These are phyloP conservation scores for Euthynnus affinis DNA, from an alignment of 2,797 vertebrate species.

Conservation along the genomic window DNA sequence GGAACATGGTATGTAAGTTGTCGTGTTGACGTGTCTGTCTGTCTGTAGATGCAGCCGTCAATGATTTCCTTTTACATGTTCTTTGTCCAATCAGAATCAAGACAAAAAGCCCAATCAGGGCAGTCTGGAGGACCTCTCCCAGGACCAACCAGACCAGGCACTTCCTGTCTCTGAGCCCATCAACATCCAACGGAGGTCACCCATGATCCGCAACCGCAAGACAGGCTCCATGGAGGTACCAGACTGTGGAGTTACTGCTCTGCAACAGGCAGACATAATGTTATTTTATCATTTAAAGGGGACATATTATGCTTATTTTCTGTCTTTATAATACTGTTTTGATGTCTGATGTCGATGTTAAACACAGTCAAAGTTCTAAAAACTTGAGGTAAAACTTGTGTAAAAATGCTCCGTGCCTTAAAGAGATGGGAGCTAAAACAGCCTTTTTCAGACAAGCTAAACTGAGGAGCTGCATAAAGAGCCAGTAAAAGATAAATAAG, in stretches of 20 bases:
- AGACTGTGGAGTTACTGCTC: background rate
- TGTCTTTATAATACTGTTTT: no score
- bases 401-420: no score
- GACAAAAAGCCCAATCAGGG: constrained; percentile 93
- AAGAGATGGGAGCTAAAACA: no score
- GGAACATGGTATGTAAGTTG: background rate
- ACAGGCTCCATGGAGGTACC: constrained; percentile 97
- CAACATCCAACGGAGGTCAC: constrained; percentile 88
- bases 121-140: constrained; percentile 92
- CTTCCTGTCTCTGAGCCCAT: constrained; percentile 85
- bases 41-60: background rate
- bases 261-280: background rate
- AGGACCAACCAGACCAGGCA: constrained; percentile 87
- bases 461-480: no score
- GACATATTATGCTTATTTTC: background rate
- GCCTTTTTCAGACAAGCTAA: no score
- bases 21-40: background rate
- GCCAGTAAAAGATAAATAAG: no score
- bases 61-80: background rate
- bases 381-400: no score
- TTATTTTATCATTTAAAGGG: background rate
- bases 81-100: constrained; percentile 84
- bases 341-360: no score
- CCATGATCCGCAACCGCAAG: constrained; percentile 92
- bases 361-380: no score